Evolutionary conservation across 2,888 invertebrate species (phyloP).

Genomic region (Nezara viridula): DNA sequence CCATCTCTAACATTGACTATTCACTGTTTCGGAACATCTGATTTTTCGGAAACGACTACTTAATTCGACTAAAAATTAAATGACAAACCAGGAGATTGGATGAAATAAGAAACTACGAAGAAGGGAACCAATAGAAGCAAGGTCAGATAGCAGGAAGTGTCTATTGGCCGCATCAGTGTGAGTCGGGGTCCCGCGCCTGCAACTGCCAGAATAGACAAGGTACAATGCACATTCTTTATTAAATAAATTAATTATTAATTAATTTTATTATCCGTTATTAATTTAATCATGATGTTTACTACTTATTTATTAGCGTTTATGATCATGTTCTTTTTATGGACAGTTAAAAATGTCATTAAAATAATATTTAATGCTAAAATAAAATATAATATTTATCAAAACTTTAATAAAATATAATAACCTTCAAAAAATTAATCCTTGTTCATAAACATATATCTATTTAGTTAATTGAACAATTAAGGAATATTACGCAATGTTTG

Average conservation of each 20-base stretch:
- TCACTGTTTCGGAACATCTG: not conserved
- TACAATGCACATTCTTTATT: conserved; percentile 5
- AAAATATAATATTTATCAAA: no score
- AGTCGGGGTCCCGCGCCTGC: conserved; percentile 21
- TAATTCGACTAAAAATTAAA: not conserved
- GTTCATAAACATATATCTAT: no score
- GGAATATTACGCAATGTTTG: no score
- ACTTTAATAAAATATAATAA: no score
- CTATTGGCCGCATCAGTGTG: conserved; percentile 49
- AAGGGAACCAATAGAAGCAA: conserved; percentile 17
- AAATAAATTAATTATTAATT: not conserved
- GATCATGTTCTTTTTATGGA: not conserved
- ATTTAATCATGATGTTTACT: not conserved
- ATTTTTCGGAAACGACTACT: not conserved
- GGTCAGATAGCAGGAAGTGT: conserved; percentile 48
- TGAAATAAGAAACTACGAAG: conserved; percentile 23
- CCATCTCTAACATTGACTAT: not conserved
- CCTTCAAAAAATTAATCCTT: no score
- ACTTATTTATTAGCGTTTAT: not conserved
- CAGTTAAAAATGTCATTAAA: not conserved
- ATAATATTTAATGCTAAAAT: no score
- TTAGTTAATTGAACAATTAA: no score
- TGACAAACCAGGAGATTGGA: not conserved
- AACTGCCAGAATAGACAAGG: conserved; percentile 36
- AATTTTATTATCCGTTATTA: not conserved